Conservation (phyloP, 2,113 vertebrate genomes). For the Otolemur garnettii region DNA sequence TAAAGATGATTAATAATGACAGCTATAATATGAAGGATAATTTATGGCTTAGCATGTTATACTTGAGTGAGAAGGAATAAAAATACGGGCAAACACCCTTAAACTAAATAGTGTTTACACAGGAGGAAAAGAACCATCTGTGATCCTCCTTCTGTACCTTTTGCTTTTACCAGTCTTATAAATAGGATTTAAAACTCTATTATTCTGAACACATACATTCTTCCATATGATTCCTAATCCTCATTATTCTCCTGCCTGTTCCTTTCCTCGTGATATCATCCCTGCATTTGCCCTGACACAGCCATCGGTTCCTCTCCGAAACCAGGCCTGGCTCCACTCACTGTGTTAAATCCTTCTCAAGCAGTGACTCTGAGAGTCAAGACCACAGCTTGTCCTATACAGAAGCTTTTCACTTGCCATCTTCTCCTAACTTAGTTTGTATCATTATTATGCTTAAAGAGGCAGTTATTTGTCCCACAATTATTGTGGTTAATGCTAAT, state of each 20-base stretch:
- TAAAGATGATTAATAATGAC: conserved; percentile 73
- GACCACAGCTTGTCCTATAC: background rate
- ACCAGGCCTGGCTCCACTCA: background rate
- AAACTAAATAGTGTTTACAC: conserved; percentile 67
- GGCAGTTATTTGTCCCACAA: background rate
- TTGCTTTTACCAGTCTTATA: conserved; percentile 36
- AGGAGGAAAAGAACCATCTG: conserved; percentile 57
- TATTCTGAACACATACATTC: background rate
- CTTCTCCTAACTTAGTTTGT: background rate
- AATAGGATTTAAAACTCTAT: conserved; percentile 34
- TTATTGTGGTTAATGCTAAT: background rate
- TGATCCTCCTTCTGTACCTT: conserved; percentile 45
- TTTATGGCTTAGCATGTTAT: conserved; percentile 68
- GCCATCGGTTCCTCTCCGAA: background rate
- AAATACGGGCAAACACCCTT: conserved; percentile 56
- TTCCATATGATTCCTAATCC: background rate
- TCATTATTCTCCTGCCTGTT: background rate
- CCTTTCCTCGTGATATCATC: background rate
- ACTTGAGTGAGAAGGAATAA: conserved; percentile 58
- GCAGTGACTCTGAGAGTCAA: background rate
- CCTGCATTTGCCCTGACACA: background rate
- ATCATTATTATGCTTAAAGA: background rate
- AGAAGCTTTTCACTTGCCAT: background rate
- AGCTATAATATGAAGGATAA: conserved; percentile 69
- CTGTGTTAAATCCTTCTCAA: background rate